Evolutionary conservation across 1,140 invertebrate genomes (phyloP), one percentile per base, ranked within the genome.

Genomic region (Caerostris darwini): DNA sequence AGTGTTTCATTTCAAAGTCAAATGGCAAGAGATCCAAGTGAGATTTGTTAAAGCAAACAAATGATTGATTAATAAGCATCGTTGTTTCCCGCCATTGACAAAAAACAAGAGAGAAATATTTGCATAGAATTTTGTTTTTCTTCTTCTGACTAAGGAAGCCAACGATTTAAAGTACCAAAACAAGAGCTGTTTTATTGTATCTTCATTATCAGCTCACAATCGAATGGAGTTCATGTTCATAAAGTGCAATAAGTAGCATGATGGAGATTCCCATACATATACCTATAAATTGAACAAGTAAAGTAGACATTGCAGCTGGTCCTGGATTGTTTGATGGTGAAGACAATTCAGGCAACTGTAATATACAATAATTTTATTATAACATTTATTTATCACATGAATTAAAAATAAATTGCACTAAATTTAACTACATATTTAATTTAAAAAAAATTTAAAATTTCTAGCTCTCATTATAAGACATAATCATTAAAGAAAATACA

Each of bases 191-290:
- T 34, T 77, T 10, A 4, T 50, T 53, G 19, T 59, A 59, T 10
- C 7, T 59, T 77, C n/a, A 87, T 58, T 56, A 94, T 93, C 91
- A 93, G 90, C 90, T 94, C 81, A 98, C 98, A 87, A 98, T 96
- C 94, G 96, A 97, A 96, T 98, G 97, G 64, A 99, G 97, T 96
- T 99, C 97, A 94, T 98, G 97, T 95, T 99, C 98, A 95, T 98
- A 99, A 7, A 98, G 95, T 14, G 98, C 98, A 95, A 99, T 99
- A 92, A 99, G 96, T 54, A 99, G 96, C 98, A 99, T 99, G 92
- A 99, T 97, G 53, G 97, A 97, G 92, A 98, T 97, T 83, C 99
- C 99, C 34, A 97, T 96, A 0, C 97, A 95, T 61, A 99, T 96
- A 1, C 99, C 99, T 93, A 97, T 95, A 87, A 98, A 97, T 96